Conservation (phyloP, 2,888 invertebrate species). For the Phrixothrix hirtus region DNA sequence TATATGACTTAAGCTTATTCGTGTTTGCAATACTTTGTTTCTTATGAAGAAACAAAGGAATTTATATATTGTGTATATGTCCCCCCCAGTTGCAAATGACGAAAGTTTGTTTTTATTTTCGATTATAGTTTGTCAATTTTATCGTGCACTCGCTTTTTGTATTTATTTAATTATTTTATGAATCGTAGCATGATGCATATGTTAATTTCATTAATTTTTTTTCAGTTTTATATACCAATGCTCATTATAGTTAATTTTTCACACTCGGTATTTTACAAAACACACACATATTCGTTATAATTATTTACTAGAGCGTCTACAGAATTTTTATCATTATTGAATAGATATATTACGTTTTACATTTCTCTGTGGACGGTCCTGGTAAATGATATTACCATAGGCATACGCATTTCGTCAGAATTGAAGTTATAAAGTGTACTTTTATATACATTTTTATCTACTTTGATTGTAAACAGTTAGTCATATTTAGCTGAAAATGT, state of each 20-base stretch:
- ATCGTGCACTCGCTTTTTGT: conserved; percentile 32
- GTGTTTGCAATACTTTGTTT: conserved; percentile 19
- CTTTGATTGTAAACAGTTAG: too few species aligned
- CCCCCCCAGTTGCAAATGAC: conserved; percentile 54
- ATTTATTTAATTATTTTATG: conserved; percentile 39
- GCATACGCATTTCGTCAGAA: conserved; percentile 22
- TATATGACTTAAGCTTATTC: conserved; percentile 20
- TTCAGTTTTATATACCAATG: conserved; percentile 28
- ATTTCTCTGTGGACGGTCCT: conserved; percentile 13
- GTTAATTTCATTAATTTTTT: conserved; percentile 39
- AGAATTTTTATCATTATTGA: too few species aligned
- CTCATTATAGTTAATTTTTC: conserved; percentile 24
- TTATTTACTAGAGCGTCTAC: conserved; percentile 18
- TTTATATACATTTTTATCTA: too few species aligned
- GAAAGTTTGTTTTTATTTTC: conserved; percentile 40
- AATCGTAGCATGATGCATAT: conserved; percentile 54
- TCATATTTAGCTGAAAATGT: too few species aligned
- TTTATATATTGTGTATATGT: conserved; percentile 32
- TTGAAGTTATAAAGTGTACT: conserved; percentile 3
- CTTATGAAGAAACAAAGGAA: conserved; percentile 13
- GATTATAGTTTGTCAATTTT: conserved; percentile 37
- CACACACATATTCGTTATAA: conserved; percentile 20
- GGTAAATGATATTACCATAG: conserved; percentile 11
- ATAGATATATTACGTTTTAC: too few species aligned
- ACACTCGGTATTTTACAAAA: conserved; percentile 23